phyloP scores from a whole-genome alignment of 2,888 invertebrate species.

The Asteroscopus sphinx region DNA sequence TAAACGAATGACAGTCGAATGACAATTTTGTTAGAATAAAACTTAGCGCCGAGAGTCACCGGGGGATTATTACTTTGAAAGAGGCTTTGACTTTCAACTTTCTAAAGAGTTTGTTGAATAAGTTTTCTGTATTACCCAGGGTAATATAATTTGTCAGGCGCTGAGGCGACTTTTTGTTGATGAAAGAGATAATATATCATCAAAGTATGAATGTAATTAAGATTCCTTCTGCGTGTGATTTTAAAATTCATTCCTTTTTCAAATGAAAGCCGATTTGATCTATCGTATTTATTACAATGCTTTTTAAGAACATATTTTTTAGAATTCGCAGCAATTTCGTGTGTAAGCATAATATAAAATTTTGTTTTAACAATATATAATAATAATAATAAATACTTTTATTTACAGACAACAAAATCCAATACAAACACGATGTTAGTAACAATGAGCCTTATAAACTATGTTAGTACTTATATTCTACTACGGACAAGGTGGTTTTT shows the following conservation, averaged over 20 bases:
- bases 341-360: too few species aligned
- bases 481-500: too few species aligned
- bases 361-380: conserved; percentile 31
- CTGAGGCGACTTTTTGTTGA: conserved; percentile 62
- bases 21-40: conserved; percentile 71
- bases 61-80: conserved; percentile 75
- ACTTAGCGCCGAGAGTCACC: conserved; percentile 70
- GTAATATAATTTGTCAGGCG: conserved; percentile 76
- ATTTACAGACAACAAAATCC: too few species aligned
- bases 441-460: too few species aligned
- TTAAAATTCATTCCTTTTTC: not conserved
- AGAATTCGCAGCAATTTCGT: too few species aligned
- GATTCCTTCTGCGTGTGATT: conserved; percentile 15
- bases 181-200: conserved; percentile 52
- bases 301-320: not conserved
- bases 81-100: conserved; percentile 80
- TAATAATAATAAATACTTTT: too few species aligned
- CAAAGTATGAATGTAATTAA: conserved; percentile 39
- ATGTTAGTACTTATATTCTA: too few species aligned
- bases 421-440: too few species aligned
- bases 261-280: not conserved
- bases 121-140: conserved; percentile 78
- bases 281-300: too few species aligned
- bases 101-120: conserved; percentile 80
- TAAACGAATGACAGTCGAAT: conserved; percentile 53